A percentile compares a stretch with the other conserved stretches of the same genome.
phyloP scores from a whole-genome alignment of 2,113 vertebrate species.

The Parus major region DNA sequence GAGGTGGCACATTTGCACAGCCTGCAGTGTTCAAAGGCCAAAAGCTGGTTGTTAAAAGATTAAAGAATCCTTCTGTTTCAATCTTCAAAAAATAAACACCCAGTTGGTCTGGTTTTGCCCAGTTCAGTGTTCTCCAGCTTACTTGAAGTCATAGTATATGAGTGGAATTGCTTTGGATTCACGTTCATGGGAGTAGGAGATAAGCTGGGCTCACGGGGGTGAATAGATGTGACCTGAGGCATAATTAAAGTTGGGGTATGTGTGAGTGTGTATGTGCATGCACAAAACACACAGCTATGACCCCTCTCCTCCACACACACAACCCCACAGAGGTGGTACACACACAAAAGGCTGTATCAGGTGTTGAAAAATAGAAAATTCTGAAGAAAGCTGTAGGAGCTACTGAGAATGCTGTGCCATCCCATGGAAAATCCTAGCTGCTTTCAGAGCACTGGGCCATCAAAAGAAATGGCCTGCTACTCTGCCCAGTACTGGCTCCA shows the following conservation, averaged over 20 bases:
- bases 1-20: neutral
- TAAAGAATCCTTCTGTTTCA: neutral
- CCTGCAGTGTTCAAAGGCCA: neutral
- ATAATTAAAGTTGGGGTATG: neutral
- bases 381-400: neutral
- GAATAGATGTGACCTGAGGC: neutral
- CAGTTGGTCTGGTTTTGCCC: neutral
- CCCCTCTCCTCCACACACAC: neutral
- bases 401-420: neutral
- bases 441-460: neutral
- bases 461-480: neutral
- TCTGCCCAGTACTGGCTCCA: neutral
- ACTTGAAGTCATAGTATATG: neutral
- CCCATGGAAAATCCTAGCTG: neutral
- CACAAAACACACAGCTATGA: neutral
- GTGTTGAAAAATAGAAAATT: neutral
- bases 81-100: neutral
- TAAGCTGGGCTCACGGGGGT: neutral
- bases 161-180: neutral
- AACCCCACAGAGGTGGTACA: neutral
- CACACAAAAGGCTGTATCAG: neutral
- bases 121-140: neutral
- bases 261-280: neutral
- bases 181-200: neutral
- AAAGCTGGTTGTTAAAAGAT: slow-evolving; percentile 17